Conservation (phyloP, 2,113 vertebrate species). For the Tinamus guttatus region DNA sequence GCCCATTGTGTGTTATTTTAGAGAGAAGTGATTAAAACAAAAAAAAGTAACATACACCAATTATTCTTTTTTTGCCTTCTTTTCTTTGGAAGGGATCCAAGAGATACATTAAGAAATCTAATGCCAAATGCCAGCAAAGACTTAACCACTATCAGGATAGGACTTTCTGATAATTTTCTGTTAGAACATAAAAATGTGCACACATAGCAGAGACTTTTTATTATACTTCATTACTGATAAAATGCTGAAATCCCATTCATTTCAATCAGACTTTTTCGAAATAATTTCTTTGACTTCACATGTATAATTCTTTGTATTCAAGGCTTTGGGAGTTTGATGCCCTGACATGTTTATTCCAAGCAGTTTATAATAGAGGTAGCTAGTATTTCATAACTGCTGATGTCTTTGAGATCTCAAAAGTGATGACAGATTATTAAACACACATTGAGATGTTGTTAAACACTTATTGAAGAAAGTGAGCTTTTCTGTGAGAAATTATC, state of each 20-base stretch:
- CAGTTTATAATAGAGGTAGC: neutral
- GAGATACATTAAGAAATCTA: slow-evolving; percentile 33
- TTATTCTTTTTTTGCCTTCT: neutral
- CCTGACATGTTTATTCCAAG: neutral
- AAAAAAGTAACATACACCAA: slow-evolving; percentile 18
- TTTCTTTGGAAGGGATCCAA: slow-evolving; percentile 49
- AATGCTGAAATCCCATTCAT: neutral
- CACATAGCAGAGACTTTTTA: neutral
- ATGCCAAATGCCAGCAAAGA: slow-evolving; percentile 19
- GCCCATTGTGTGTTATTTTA: slow-evolving; percentile 14
- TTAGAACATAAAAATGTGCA: neutral
- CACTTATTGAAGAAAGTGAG: neutral
- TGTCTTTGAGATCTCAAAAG: neutral
- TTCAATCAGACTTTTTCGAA: neutral
- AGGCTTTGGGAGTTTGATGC: neutral
- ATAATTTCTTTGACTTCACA: neutral
- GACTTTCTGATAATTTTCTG: neutral
- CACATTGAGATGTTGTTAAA: neutral
- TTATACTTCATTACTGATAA: neutral
- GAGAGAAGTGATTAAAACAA: slow-evolving; percentile 18
- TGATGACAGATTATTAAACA: neutral
- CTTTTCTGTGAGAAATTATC: neutral
- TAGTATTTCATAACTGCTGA: neutral
- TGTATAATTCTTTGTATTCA: neutral
- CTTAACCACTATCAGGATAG: neutral